Percentiles rank a stretch among this genome's conserved stretches.
Evolutionary conservation across 2,888 invertebrate species (phyloP).

Genomic region (Eurytoma adleriae): DNA sequence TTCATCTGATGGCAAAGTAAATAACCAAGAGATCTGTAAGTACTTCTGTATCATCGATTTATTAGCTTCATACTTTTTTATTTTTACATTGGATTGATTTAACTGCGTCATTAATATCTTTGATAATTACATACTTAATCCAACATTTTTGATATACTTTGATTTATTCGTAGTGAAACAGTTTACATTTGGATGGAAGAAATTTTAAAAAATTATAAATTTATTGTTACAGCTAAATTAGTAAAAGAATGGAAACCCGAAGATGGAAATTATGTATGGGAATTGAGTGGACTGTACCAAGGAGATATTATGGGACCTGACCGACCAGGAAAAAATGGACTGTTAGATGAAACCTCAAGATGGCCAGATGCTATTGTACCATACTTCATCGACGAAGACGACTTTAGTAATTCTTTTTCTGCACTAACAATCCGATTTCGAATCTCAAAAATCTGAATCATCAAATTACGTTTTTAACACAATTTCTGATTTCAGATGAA

Average conservation of each 20-base stretch:
- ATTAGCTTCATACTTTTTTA: too few species aligned
- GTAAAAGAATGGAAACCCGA: conserved; percentile 74
- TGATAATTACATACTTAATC: too few species aligned
- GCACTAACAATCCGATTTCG: not conserved
- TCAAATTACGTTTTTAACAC: not conserved
- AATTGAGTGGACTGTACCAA: conserved; percentile 79
- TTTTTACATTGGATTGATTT: too few species aligned
- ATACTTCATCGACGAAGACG: conserved; percentile 77
- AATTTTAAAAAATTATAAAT: not conserved
- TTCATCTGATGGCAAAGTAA: not conserved
- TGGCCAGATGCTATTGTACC: conserved; percentile 79
- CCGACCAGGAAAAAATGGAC: conserved; percentile 74
- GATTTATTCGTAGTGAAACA: too few species aligned
- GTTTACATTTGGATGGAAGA: too few species aligned
- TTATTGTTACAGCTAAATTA: conserved; percentile 22
- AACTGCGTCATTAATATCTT: too few species aligned
- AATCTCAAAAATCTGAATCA: conserved; percentile 20
- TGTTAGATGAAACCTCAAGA: conserved; percentile 75
- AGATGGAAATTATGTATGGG: conserved; percentile 78
- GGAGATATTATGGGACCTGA: conserved; percentile 80
- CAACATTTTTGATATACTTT: too few species aligned
- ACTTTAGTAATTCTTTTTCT: conserved; percentile 76
- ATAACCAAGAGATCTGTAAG: not conserved
- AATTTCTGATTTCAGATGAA: conserved; percentile 63
- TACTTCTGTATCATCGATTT: not conserved